Base-by-base conservation (phyloP, 1,140 invertebrate genomes). In the Aplysia californica region DNA sequence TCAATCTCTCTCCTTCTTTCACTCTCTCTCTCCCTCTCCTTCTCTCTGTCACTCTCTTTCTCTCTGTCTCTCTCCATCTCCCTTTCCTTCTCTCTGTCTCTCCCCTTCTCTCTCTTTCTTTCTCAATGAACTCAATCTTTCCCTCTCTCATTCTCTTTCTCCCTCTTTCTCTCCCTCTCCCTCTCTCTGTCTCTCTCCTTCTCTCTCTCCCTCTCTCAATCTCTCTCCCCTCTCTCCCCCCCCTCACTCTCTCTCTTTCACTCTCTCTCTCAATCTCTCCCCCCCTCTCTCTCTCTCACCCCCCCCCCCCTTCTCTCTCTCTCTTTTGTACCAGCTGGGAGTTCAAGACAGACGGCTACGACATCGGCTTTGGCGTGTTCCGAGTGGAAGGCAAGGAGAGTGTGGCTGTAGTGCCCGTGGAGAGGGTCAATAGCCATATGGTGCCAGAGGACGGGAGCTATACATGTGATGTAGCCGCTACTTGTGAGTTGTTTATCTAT, bases 321-420 rank as follows among this genome's bases (percentile, higher is more conserved):
- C 64, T 38, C 26, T 39, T 26, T 50, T 39, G 41, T 44, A 29
- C 26, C 50, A 97, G 96, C 78, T 98, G 96, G 96, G 95, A 96
- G 83, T 96, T 97, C 84, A 92, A 93, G 79, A 94, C 95, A 0
- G 94, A 96, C 78, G 93, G 92, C 74, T 94, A 96, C 86, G 96
- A 97, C 86, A 97, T 98, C 71, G 95, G 95, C 83, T 98, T 97
- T 89, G 93, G 94, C 59, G 92, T 98, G 33, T 90, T 92, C 35
- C 93, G 93, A 78, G 90, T 91, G 3, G 91, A 93, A 69, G 94
- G 94, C 1, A 91, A 66, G 0, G 67, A 91, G 39, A 91, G 92
- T 78, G 91, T 89, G 4, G 91, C 93, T 71, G 91, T 95, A 21
- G 89, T 96, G 69, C 92, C 93, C 0, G 87, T 94, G 35, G 91